Conservation (phyloP, 2,888 invertebrate genomes). For the Agrotis clavis region DNA sequence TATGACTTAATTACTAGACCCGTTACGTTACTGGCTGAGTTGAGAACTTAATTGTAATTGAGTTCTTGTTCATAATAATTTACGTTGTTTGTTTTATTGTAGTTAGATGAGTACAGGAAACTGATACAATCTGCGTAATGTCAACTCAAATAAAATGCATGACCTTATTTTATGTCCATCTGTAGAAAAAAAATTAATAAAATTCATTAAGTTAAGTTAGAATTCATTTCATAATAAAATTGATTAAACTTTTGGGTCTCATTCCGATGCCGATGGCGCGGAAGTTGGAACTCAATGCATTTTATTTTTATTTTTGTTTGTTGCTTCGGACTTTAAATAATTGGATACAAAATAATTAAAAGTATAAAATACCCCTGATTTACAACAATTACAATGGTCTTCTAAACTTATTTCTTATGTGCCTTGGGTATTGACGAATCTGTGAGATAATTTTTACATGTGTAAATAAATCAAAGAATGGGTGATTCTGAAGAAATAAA, state of each 20-base stretch:
- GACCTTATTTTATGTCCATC: not conserved
- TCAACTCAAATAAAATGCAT: not conserved
- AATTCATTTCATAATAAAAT: not conserved
- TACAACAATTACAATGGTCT: too few relatives aligned
- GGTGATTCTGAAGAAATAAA: constrained; percentile 3
- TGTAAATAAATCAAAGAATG: not conserved
- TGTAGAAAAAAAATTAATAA: not conserved
- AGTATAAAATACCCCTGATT: not conserved
- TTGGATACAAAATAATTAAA: not conserved
- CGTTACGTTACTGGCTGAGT: not conserved
- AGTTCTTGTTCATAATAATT: not conserved
- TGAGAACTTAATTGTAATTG: constrained; percentile 1
- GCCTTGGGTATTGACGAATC: too few relatives aligned
- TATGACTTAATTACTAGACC: not conserved
- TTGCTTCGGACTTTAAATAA: not conserved
- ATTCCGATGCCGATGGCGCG: not conserved
- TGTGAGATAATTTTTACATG: too few relatives aligned
- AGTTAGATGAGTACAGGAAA: not conserved
- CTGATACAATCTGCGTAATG: too few relatives aligned
- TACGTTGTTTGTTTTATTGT: not conserved
- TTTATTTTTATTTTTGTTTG: constrained; percentile 3
- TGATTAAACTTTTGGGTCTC: not conserved
- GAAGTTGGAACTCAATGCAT: constrained; percentile 21
- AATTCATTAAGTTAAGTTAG: not conserved
- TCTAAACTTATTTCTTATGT: too few relatives aligned